A percentile compares a stretch with the other conserved stretches of the same genome.
Conservation (phyloP, 2,888 invertebrate genomes). For the Drosophila meridionalis region DNA sequence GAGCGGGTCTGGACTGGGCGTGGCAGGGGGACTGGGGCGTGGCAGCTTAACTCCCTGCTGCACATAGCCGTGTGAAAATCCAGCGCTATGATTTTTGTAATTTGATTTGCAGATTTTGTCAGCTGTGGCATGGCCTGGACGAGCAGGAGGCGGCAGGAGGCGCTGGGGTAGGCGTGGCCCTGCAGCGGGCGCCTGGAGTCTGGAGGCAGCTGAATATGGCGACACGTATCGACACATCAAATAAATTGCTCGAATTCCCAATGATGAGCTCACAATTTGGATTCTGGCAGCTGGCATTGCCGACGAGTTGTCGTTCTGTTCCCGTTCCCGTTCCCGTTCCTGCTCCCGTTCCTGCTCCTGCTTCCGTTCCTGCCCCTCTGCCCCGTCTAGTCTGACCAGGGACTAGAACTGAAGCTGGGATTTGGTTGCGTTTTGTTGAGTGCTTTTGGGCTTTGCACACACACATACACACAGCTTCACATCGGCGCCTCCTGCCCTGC, state of each 20-base stretch:
- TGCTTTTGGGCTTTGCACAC: constrained; percentile 53
- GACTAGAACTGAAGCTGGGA: constrained; percentile 56
- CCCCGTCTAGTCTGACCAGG: constrained; percentile 17
- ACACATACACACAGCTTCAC: constrained; percentile 1
- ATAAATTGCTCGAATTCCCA: constrained; percentile 73
- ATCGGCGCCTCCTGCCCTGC: not conserved
- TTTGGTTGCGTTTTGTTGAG: constrained; percentile 63
- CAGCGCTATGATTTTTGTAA: constrained; percentile 79
- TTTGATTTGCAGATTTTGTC: constrained; percentile 80
- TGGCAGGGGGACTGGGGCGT: not conserved
- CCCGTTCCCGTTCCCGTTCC: not conserved
- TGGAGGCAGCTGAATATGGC: constrained; percentile 38
- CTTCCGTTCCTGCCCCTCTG: not conserved
- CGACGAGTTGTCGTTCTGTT: constrained; percentile 4
- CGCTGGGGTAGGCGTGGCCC: not conserved
- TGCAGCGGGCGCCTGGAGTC: not conserved
- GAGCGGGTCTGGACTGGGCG: constrained; percentile 20
- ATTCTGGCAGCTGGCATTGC: constrained; percentile 38
- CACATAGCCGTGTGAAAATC: constrained; percentile 77
- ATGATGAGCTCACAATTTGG: constrained; percentile 61
- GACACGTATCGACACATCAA: constrained; percentile 68
- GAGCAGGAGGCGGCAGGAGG: not conserved
- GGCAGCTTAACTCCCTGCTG: constrained; percentile 55
- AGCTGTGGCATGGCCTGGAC: not conserved
- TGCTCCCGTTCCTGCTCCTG: not conserved